Conservation (phyloP, 2,797 vertebrate species). For the Acanthurus leucopareius region DNA sequence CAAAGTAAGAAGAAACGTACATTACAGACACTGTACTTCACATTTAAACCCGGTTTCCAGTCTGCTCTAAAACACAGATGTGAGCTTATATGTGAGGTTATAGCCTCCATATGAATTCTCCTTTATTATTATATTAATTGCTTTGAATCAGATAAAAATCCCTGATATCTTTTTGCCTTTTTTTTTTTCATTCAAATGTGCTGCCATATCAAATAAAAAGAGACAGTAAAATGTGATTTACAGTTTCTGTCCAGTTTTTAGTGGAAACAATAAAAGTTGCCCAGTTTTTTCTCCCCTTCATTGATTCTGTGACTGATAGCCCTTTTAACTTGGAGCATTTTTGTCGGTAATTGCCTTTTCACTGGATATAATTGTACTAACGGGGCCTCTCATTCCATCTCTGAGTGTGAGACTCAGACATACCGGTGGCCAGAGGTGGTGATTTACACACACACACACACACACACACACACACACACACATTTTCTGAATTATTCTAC, state of each 20-base stretch:
- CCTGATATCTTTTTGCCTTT: background rate
- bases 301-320: conserved; percentile 52
- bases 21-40: background rate
- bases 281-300: conserved; percentile 30
- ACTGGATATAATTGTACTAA: conserved; percentile 40
- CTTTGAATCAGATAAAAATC: background rate
- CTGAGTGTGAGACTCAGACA: conserved; percentile 16
- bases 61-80: background rate
- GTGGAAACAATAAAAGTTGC: conserved; percentile 45
- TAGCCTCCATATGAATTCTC: background rate
- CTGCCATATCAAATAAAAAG: background rate
- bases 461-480: background rate
- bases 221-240: conserved; percentile 31
- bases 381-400: conserved; percentile 12
- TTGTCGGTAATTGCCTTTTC: conserved; percentile 51
- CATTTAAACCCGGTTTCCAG: background rate
- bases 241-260: background rate
- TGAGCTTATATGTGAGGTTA: background rate
- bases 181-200: background rate
- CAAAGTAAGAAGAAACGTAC: background rate
- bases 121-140: background rate
- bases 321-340: conserved; percentile 43
- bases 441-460: background rate
- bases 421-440: background rate
- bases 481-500: background rate